Evolutionary conservation across 2,113 vertebrate species (phyloP).

Genomic region (Loxodonta africana): DNA sequence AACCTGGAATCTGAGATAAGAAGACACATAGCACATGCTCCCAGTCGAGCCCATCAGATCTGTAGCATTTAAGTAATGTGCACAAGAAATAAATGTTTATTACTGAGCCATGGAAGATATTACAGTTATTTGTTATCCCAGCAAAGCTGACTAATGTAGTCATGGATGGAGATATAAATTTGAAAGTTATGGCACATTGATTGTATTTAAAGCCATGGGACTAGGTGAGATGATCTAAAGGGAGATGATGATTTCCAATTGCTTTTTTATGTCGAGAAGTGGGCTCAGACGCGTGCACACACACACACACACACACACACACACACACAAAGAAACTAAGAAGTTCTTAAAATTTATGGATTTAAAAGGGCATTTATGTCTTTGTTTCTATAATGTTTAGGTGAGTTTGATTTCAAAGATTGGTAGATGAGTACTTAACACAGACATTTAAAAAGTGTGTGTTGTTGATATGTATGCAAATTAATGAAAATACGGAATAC

Average conservation of each 20-base stretch:
- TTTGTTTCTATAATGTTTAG: neutral
- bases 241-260: neutral
- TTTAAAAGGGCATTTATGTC: neutral
- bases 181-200: neutral
- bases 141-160: neutral
- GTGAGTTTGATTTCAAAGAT: constrained; percentile 20
- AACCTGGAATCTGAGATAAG: neutral
- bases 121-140: neutral
- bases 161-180: neutral
- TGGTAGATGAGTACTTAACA: neutral
- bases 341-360: neutral
- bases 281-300: too few relatives aligned
- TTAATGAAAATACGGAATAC: neutral
- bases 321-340: neutral
- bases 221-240: neutral
- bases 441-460: neutral
- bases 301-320: too few relatives aligned
- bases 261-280: neutral
- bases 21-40: neutral
- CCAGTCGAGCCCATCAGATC: neutral
- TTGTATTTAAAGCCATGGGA: neutral
- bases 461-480: neutral
- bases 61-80: neutral
- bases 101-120: neutral
- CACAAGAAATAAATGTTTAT: neutral